Evolutionary conservation across 2,888 invertebrate species (phyloP), one percentile per base, ranked within the genome.

Genomic region (Rhingia rostrata): DNA sequence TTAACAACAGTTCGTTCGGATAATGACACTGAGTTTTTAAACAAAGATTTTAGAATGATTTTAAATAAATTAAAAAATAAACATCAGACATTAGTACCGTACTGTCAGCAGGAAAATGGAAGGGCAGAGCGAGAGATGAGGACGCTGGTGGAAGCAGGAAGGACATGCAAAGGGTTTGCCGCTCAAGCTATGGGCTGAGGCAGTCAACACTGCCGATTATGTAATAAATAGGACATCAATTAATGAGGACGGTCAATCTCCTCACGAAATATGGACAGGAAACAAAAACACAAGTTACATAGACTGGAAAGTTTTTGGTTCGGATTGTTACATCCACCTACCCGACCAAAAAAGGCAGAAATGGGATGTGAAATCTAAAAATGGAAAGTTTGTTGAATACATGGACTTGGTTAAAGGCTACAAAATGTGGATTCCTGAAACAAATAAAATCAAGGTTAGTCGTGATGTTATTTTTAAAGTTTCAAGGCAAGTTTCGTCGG

Each of bases 91-190:
- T 32, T 10, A 45, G 54, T 37, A 33, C 75, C 87, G 4, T 89
- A 89, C 77, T 88, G 89, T n/a, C 89, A 90, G 4, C 87, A 90
- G 82, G 89, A 90, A 81, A 91, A 91, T 83, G 89, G 90, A 4
- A 80, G 86, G 53, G 88, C 88, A 0, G 90, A 90, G 69, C 83
- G 89, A 6, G 88, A 90, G 69, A 91, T 90, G n/a, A n/a, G n/a
- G n/a, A n/a, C n/a, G n/a, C n/a, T n/a, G n/a, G n/a, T n/a, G n/a
- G n/a, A n/a, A n/a, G n/a, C n/a, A n/a, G n/a, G n/a, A n/a, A n/a
- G n/a, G n/a, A n/a, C n/a, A n/a, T n/a, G n/a, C n/a, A n/a, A n/a
- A n/a, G n/a, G n/a, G n/a, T n/a, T n/a, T n/a, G n/a, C n/a, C n/a
- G n/a, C n/a, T n/a, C n/a, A n/a, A n/a, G n/a, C n/a, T n/a, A n/a